Base-by-base conservation (phyloP, 2,888 invertebrate species). In the Drosophila barbarae region DNA sequence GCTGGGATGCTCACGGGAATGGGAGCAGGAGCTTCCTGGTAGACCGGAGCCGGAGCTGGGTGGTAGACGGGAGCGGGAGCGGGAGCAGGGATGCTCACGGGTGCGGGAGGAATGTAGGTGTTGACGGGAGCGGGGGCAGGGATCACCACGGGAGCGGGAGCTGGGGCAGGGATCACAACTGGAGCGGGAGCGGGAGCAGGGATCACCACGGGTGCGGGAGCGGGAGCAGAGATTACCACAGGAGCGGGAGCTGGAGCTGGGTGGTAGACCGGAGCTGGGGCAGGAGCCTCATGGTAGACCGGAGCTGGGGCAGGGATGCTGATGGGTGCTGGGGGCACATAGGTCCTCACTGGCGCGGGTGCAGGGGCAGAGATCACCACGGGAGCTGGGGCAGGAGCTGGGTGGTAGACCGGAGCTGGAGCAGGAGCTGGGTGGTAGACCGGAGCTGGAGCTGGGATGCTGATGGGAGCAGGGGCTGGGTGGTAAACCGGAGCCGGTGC, bases 351-450 rank as follows among this genome's bases (percentile, higher is more conserved):
- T 4, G 81, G 76, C 2, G 80, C 80, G 4, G 81, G 74, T 1
- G 73, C 70, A 0, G 61, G 26, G 18, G 64, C 65, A 64, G 65
- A 58, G 26, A 80, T 72, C 7, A 76, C 82, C 18, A 72, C 81
- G 0, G 82, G 76, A 9, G 67, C 72, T 0, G 69, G 65, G 1
- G 65, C 67, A 1, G 52, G 50, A 2, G 51, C 63, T 0, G 52
- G 46, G 61, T 5, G 55, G 50, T 32, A 35, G 2, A 38, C 46
- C 15, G 68, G 69, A 56, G 59, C 70, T 13, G 69, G 71, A 8
- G 65, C 67, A 1, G 52, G 50, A 1, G 51, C 63, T 0, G 52
- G 41, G 61, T 5, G 55, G 50, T 32, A 35, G 2, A 38, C 46
- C 18, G 68, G 69, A 56, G 59, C 70, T 13, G 69, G 71, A 9